Base-by-base conservation (phyloP, 2,113 vertebrate genomes). In the Saguinus imperator region DNA sequence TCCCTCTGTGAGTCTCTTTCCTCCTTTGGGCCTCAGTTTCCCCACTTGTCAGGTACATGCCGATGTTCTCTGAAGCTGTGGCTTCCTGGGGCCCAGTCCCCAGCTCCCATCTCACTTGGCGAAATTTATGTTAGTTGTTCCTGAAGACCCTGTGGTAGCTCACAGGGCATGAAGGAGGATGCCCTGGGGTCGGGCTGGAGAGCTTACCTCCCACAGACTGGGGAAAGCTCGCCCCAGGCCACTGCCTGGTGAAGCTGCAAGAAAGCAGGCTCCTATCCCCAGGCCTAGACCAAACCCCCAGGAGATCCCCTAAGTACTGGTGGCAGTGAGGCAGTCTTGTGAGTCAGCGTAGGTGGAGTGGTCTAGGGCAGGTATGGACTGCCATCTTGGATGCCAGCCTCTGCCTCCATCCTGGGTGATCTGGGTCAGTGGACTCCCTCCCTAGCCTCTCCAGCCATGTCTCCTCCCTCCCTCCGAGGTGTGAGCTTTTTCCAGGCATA, bases 391-490 rank as follows among this genome's bases (percentile, higher is more conserved):
- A 85, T 0, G 8, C 52, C 73, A 48, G 81, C 45, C 86, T 94
- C 89, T 61, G 86, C 84, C 89, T 97, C 87, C 40, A 12, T 90
- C 84, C 93, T 52, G 37, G 75, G 87, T 0, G 35, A 98, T 97
- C 92, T 98, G 96, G 98, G 97, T 97, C 97, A 98, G 90, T 37
- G n/a, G 95, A 55, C 77, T 97, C 52, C 95, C 82, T 86, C 76
- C 93, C 17, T 18, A 92, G 85, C 93, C 92, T 96, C 92, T 85
- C 70, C 89, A 96, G 95, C 93, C 93, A 89, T 64, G 93, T 95
- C 98, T 95, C 64, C 91, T 55, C 81, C 95, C 87, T 95, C 94
- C 87, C 92, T 96, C 77, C 27, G 90, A 98, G 96, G 98, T 98
- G 98, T 13, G 96, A 98, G 97, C 97, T 97, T 97, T 95, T 96